A percentile compares a stretch with the other conserved stretches of the same genome.
phyloP scores from a whole-genome alignment of 2,797 vertebrate species.

The Malacoctenus gilli region DNA sequence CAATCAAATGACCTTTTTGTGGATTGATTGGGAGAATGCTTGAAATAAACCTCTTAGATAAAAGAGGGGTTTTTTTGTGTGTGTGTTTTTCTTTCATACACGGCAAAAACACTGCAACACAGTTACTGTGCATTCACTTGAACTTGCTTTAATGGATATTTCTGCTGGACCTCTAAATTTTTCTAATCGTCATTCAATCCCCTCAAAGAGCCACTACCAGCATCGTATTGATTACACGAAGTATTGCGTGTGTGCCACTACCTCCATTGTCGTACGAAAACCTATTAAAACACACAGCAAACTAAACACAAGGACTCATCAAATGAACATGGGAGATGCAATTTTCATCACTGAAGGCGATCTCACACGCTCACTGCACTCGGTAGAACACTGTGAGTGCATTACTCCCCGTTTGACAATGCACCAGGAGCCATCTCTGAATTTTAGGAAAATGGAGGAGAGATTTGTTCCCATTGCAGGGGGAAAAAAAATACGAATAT shows the following conservation, averaged over 20 bases:
- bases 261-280: background rate
- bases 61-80: too few species aligned
- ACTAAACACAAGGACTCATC: slow-evolving; percentile 3
- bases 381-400: background rate
- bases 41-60: too few species aligned
- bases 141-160: background rate
- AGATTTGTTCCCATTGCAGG: too few species aligned
- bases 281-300: slow-evolving; percentile 25
- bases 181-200: background rate
- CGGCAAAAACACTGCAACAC: too few species aligned
- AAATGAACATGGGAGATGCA: background rate
- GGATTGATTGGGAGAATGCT: too few species aligned
- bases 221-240: background rate
- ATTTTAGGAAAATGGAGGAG: too few species aligned
- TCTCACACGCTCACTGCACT: background rate
- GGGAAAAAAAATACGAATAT: too few species aligned
- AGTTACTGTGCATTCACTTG: too few species aligned
- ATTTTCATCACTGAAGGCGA: slow-evolving; percentile 13
- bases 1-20: slow-evolving; percentile 5
- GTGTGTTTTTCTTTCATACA: too few species aligned
- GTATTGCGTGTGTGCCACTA: background rate
- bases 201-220: background rate
- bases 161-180: background rate
- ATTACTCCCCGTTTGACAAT: slow-evolving; percentile 1
- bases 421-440: background rate